Evolutionary conservation across 1,140 invertebrate species (phyloP), one percentile per base, ranked within the genome.

Genomic region (Apis florea): DNA sequence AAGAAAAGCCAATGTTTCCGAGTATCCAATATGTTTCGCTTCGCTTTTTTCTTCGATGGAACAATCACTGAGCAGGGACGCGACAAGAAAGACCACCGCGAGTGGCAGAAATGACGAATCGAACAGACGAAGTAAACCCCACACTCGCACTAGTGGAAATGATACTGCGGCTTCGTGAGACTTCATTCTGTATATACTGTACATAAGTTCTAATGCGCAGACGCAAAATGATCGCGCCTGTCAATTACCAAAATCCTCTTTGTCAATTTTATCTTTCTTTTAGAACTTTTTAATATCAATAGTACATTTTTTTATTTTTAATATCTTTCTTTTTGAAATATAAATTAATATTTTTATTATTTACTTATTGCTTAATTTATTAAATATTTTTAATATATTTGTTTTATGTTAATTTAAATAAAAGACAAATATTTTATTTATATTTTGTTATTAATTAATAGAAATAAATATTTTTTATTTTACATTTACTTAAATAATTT

Each of bases 111-210:
- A 21, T 24, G 40, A 47, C 53, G 51, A 54, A 59, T 24, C 9
- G 40, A 49, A 24, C n/a, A 58, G 24, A 80, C 79, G 70, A 81
- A 67, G 26, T 72, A 21, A 66, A 67, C 74, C 73, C 74, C 80
- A 77, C 80, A 70, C 66, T 63, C 66, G 47, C 67, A 77, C 80
- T 78, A 78, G 85, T 88, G 87, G 59, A 85, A 88, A 87, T 87
- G 89, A 85, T 84, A 90, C 89, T 90, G 89, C 89, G 85, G 89
- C 85, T 89, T 85, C 82, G 83, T 66, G 71, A 58, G 78, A 78
- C 75, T 77, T 71, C 80, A 78, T 76, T 63, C 83, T 24, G 51
- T 75, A 58, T 67, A 78, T 67, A 71, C 51, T 83, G 83, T 73
- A 83, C 53, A 56, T 81, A 47, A 83, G 81, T 74, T 78, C 59